A percentile compares a stretch with the other conserved stretches of the same genome.
phyloP scores from a whole-genome alignment of 2,888 invertebrate species.

The Epirrhoe alternata region DNA sequence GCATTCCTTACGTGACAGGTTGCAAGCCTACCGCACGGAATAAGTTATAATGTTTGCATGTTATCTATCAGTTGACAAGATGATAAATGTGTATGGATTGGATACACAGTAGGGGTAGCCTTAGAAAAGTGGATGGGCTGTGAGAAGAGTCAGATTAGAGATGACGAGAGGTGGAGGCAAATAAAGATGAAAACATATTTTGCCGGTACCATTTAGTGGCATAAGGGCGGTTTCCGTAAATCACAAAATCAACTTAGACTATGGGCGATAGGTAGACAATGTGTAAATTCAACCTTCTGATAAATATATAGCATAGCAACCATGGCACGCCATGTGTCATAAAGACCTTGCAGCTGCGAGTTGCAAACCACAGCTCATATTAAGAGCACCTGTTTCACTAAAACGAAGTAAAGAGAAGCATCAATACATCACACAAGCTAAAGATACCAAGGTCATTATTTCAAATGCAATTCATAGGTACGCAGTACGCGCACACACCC shows the following conservation, averaged over 20 bases:
- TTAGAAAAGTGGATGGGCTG: no score
- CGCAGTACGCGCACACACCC: conserved; percentile 19
- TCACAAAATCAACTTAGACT: neutral
- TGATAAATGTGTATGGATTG: no score
- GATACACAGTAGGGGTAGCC: no score
- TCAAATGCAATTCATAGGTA: neutral
- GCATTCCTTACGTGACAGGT: no score
- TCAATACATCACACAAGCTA: neutral
- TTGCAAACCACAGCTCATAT: conserved; percentile 1
- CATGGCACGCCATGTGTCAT: conserved; percentile 2
- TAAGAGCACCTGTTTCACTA: neutral
- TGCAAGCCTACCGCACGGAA: no score
- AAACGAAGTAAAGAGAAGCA: neutral
- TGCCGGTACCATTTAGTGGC: neutral
- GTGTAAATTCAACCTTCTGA: neutral
- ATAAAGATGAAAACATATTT: no score
- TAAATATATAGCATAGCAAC: conserved; percentile 4
- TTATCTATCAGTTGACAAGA: no score
- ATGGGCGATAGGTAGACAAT: neutral
- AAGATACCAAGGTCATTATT: neutral
- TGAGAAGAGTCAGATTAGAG: no score
- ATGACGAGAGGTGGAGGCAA: no score
- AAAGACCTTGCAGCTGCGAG: conserved; percentile 1
- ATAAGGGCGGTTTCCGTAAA: neutral
- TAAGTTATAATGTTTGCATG: no score